phyloP scores from a whole-genome alignment of 2,113 vertebrate genomes.

The Peromyscus polionotus region DNA sequence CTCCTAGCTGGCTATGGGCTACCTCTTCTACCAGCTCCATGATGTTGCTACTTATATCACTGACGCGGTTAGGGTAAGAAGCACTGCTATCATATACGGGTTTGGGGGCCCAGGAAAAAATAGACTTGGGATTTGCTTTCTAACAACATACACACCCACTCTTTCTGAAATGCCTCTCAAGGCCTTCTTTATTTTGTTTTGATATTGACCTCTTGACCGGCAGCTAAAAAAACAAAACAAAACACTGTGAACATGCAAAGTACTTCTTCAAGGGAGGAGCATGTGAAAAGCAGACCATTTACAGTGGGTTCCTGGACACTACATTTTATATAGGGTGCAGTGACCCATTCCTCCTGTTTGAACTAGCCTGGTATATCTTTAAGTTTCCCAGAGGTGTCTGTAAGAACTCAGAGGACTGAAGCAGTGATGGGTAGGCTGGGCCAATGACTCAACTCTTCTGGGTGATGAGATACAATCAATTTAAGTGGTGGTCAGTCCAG shows the following conservation, averaged over 20 bases:
- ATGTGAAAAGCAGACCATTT: fast-evolving
- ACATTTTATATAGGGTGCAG: fast-evolving
- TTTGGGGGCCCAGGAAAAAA: constrained; percentile 28
- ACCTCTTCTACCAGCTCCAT: background rate
- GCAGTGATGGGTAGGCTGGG: constrained; percentile 10
- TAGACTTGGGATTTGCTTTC: constrained; percentile 51
- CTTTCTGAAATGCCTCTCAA: constrained; percentile 4
- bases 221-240: background rate
- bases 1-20: fast-evolving
- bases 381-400: background rate
- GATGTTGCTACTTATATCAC: background rate
- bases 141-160: background rate
- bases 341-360: background rate
- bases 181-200: background rate
- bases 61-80: background rate
- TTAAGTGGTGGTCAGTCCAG: constrained; percentile 9
- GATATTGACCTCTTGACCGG: background rate
- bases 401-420: background rate
- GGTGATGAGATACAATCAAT: constrained; percentile 25
- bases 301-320: fast-evolving
- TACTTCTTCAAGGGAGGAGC: background rate
- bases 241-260: background rate
- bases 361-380: background rate
- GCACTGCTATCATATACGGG: background rate
- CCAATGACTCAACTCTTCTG: background rate